These are phyloP conservation scores for Lucilia cuprina DNA, from an alignment of 1,140 invertebrate genomes.

Conservation along the genomic window DNA sequence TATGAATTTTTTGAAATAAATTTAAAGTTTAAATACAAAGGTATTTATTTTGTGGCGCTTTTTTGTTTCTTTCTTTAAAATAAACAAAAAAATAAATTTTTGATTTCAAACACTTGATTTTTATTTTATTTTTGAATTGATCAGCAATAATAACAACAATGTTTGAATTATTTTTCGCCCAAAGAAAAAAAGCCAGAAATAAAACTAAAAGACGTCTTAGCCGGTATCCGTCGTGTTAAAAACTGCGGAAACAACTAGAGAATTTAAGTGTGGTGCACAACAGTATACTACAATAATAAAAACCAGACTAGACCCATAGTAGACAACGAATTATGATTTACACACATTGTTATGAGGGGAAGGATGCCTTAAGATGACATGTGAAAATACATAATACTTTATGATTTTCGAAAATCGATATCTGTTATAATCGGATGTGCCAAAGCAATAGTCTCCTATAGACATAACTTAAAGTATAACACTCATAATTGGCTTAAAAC, in stretches of 20 bases:
- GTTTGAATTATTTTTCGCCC: neutral
- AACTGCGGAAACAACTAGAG: slow-evolving; percentile 18
- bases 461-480: too few relatives aligned
- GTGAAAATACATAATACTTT: neutral
- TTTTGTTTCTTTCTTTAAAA: neutral
- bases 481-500: too few relatives aligned
- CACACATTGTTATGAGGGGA: neutral
- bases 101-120: neutral
- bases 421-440: too few relatives aligned
- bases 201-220: neutral
- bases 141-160: neutral
- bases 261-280: neutral
- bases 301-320: slow-evolving; percentile 29
- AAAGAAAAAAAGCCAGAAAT: neutral
- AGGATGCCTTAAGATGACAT: neutral
- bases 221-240: neutral
- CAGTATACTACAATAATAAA: neutral
- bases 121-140: neutral
- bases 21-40: neutral
- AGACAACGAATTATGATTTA: slow-evolving; percentile 4
- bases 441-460: too few relatives aligned
- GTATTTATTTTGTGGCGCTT: neutral
- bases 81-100: neutral
- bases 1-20: too few relatives aligned
- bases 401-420: too few relatives aligned